Base-by-base conservation (phyloP, 2,888 invertebrate genomes). In the Apamea epomidion region DNA sequence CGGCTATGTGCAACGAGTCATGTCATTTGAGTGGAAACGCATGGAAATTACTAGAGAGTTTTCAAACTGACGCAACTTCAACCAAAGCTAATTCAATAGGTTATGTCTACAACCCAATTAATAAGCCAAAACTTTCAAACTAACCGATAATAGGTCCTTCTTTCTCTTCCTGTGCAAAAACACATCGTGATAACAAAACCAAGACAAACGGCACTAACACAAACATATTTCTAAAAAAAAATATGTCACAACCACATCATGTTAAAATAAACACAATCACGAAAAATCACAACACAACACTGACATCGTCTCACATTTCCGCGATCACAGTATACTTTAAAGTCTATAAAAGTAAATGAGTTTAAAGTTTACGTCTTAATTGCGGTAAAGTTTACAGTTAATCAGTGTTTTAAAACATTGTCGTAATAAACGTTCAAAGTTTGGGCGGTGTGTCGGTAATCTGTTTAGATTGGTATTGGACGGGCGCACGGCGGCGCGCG, bases 381-480 rank as follows among this genome's bases (percentile, higher is more conserved):
- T 93, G 91, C 82, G 18, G 73, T 45, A 76, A 85, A 90, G 82
- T 92, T 91, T 91, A 91, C 82, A 88, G 90, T 90, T 93, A 92
- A 92, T 93, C 90, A 91, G 83, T 90, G 91, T 91, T 94, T 93
- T 90, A 91, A 92, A 93, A 91, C 90, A 87, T 90, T 90, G 88
- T 89, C 89, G 92, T 91, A 93, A 94, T 95, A 94, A 95, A 94
- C 94, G 94, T 93, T 92, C 85, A 86, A 89, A 93, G 92, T 91
- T 93, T 91, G 89, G 91, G 90, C 93, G 91, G 93, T 91, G 92
- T 85, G 90, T 90, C 88, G 88, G 94, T 94, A 79, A 94, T 96
- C 93, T 95, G 96, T 96, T 96, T 96, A 92, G 95, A 94, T 94
- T 94, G 93, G 93, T 91, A 93, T 92, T 92, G 93, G 93, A 93